phyloP scores from a whole-genome alignment of 2,797 vertebrate genomes.

The Ataeniobius toweri region DNA sequence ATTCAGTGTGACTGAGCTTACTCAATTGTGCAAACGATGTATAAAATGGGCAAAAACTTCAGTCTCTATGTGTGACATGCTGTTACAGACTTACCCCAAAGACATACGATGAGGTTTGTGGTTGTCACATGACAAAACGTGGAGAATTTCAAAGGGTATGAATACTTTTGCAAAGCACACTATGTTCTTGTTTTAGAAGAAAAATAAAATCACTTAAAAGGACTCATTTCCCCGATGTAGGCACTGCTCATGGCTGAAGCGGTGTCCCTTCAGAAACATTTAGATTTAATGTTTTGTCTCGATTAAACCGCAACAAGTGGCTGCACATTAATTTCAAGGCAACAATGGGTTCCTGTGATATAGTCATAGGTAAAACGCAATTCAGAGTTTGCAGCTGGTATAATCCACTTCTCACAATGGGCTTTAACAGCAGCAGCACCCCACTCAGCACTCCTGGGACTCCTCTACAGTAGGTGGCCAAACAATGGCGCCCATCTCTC shows the following conservation, averaged over 20 bases:
- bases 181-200: slow-evolving; percentile 21
- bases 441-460: background rate
- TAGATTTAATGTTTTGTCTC: slow-evolving; percentile 37
- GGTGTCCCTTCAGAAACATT: slow-evolving; percentile 27
- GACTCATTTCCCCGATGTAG: slow-evolving; percentile 35
- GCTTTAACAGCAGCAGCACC: slow-evolving; percentile 9
- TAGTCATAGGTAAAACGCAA: background rate
- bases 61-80: background rate
- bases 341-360: background rate
- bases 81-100: background rate
- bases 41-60: background rate
- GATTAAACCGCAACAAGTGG: slow-evolving; percentile 27
- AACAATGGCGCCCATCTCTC: slow-evolving; percentile 29
- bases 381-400: background rate
- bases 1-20: background rate
- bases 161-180: background rate
- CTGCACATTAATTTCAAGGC: slow-evolving; percentile 10
- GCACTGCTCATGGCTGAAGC: slow-evolving; percentile 52
- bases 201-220: slow-evolving; percentile 51
- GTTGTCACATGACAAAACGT: background rate
- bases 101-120: background rate
- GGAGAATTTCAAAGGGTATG: background rate
- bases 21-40: background rate
- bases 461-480: background rate
- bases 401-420: background rate